Evolutionary conservation across 2,113 vertebrate species (phyloP), one percentile per base, ranked within the genome.

Genomic region (Thalassoma bifasciatum): DNA sequence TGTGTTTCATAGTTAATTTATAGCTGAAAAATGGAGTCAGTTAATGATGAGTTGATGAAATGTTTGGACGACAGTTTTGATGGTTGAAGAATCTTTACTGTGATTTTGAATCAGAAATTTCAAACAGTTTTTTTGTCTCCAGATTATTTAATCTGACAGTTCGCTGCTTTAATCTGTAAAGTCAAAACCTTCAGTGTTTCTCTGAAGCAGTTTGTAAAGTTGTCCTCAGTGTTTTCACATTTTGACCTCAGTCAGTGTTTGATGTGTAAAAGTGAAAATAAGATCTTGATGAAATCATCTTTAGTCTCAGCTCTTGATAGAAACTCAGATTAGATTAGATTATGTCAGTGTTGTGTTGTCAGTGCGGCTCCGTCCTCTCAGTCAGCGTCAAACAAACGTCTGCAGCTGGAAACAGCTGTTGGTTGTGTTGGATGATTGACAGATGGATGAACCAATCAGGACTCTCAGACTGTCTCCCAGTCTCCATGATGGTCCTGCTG

Each of bases 381-480:
- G 44, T 14, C 44, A 46, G 44, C 44, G 17, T 46, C 44, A 46
- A 46, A 19, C 14, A 4, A 19, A 46, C 44, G 8, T 19, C 44
- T 46, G 44, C 44, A 46, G 44, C 14, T 46, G 17, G 38, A 40
- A 40, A 40, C 38, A 40, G 38, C 38, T 40, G 38, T 40, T 12
- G 38, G 38, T 40, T 40, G 44, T 46, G 44, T 46, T 19, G 14
- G 17, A 22, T 38, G 56, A 58, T 38, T 62, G 60, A 47, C 40
- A 16, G 59, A 62, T 63, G 42, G 60, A 63, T 47, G 60, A 24
- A 63, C 60, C 42, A 34, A 47, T 56, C n/a, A 58, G 42, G 66
- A 49, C 66, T 7, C 52, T 23, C 52, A 63, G 61, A 50, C 59
- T 38, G 59, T 8, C 59, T 60, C 58, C 58, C 58, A n/a, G 51